phyloP scores from a whole-genome alignment of 1,140 invertebrate genomes.

The Maniola jurtina region DNA sequence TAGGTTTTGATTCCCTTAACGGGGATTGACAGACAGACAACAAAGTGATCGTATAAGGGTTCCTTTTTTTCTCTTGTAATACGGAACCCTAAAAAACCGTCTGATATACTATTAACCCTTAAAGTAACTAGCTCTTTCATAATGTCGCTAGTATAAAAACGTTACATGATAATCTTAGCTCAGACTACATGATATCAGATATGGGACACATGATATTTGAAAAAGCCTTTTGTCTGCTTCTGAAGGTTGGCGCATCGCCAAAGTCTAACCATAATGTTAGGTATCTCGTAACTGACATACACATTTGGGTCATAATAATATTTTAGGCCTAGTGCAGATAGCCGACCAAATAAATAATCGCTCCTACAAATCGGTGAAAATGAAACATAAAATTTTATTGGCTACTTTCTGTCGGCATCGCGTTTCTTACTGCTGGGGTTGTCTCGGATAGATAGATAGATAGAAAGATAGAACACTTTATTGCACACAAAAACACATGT shows the following conservation, averaged over 20 bases:
- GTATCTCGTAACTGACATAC: slow-evolving; percentile 26
- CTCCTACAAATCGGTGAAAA: background rate
- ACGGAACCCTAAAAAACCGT: too few species aligned
- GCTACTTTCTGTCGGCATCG: too few species aligned
- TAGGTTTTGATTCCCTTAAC: too few species aligned
- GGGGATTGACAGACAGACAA: too few species aligned
- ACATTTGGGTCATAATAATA: slow-evolving; percentile 37
- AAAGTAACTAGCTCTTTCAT: background rate
- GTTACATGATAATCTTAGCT: slow-evolving; percentile 5
- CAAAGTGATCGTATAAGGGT: too few species aligned
- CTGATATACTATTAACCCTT: too few species aligned
- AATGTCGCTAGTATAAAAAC: background rate
- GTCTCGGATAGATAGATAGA: too few species aligned
- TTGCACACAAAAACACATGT: too few species aligned
- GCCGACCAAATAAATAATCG: background rate
- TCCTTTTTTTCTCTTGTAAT: too few species aligned
- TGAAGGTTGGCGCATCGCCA: slow-evolving; percentile 33
- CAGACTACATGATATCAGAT: slow-evolving; percentile 9
- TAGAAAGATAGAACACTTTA: too few species aligned
- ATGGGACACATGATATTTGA: slow-evolving; percentile 13
- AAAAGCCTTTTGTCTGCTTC: slow-evolving; percentile 17
- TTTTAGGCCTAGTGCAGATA: slow-evolving; percentile 17
- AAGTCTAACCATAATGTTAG: slow-evolving; percentile 35
- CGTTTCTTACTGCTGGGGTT: too few species aligned
- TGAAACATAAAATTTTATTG: background rate